phyloP scores from a whole-genome alignment of 2,888 invertebrate genomes.

The Orchestes rusci region DNA sequence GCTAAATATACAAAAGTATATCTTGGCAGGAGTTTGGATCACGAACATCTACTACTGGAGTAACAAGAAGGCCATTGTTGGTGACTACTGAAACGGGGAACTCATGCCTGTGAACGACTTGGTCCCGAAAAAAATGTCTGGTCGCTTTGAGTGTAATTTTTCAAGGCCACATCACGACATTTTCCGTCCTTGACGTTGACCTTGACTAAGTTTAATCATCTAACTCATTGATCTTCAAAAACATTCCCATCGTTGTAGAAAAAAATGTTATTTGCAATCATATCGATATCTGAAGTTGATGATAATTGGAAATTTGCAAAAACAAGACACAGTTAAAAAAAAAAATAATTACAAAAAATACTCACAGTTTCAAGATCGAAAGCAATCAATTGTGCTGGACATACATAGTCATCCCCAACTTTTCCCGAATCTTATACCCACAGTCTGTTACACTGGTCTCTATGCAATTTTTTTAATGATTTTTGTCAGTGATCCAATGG shows the following conservation, averaged over 20 bases:
- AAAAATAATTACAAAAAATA: too few species aligned
- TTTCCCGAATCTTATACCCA: constrained; percentile 68
- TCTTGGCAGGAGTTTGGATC: constrained; percentile 44
- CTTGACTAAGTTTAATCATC: too few species aligned
- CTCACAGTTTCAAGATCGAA: constrained; percentile 56
- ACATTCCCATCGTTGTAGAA: too few species aligned
- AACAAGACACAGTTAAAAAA: too few species aligned
- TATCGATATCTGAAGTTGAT: too few species aligned
- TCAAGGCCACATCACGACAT: too few species aligned
- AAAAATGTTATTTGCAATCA: too few species aligned
- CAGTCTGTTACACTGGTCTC: constrained; percentile 61
- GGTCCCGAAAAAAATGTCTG: constrained; percentile 41
- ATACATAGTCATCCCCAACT: constrained; percentile 52
- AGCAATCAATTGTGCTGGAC: constrained; percentile 66
- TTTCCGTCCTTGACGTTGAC: too few species aligned
- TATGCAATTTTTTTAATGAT: constrained; percentile 51
- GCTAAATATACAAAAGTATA: constrained; percentile 63
- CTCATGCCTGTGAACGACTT: constrained; percentile 50
- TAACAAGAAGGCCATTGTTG: constrained; percentile 43
- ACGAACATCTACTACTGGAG: constrained; percentile 57
- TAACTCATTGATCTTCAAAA: too few species aligned
- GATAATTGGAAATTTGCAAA: too few species aligned
- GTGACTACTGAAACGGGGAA: constrained; percentile 46
- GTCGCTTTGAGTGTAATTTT: too few species aligned
- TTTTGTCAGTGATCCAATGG: too few species aligned